Base-by-base conservation (phyloP, 2,888 invertebrate species). In the Aradus depressus region DNA sequence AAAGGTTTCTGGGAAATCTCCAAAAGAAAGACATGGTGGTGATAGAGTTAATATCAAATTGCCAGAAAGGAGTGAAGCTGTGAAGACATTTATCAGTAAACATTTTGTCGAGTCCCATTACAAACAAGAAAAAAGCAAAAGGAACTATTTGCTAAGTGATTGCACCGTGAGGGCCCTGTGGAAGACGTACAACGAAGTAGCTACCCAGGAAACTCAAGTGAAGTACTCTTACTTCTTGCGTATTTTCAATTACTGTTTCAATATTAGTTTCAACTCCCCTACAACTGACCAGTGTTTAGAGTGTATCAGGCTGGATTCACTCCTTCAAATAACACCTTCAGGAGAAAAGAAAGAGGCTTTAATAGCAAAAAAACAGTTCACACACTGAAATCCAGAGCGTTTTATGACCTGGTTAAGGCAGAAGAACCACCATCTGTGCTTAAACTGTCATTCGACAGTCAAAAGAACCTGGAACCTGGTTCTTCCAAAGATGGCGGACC, bases 251-350 rank as follows among this genome's bases (percentile, higher is more conserved):
- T 3, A 26, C 16, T 2, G 16, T 16, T 43, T 43, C 18, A 43
- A 43, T 16, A 10, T 43, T 10, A 26, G 43, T 14, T 43, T 43
- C 16, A 43, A 43, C 16, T 12, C 23, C 12, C 26, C 43, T 23
- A 31, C 43, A 3, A 26, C 43, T 16, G 43, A 42, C 28, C n/a
- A 8, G 10, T 42, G 42, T 25, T 42, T 28, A 2, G 39, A 39
- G 18, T 39, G 39, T 39, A 39, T 39, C 21, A 39, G 39, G 18
- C 41, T 21, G n/a, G n/a, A n/a, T n/a, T n/a, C n/a, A n/a, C n/a
- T n/a, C n/a, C n/a, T n/a, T n/a, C n/a, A n/a, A n/a, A n/a, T n/a
- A n/a, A n/a, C n/a, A n/a, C n/a, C n/a, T n/a, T n/a, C n/a, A n/a
- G n/a, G n/a, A n/a, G n/a, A n/a, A n/a, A n/a, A n/a, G n/a, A n/a